Base-by-base conservation (phyloP, 2,797 vertebrate genomes). In the Phalanger gymnotis region DNA sequence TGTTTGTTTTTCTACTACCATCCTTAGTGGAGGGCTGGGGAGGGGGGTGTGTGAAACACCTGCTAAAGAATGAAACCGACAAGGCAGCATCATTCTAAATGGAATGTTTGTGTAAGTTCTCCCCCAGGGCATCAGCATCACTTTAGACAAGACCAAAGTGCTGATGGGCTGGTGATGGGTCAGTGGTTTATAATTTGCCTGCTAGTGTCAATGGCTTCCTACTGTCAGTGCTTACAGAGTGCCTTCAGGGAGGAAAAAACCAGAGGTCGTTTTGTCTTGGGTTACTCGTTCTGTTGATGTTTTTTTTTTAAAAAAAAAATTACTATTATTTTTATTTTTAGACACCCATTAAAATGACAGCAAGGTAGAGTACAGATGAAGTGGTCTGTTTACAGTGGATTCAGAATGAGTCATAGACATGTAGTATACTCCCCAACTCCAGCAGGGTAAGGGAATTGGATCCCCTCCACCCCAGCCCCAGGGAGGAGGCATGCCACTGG, bases 291-390 rank as follows among this genome's bases (percentile, higher is more conserved):
- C 40, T 87, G 54, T 87, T 0, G 53, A 94, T 19, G 90, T 57
- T 93, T 90, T 92, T 89, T 61, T 56, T 2, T 0, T 91, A 92
- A 51, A 53, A 93, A 47, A 93, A 47, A 96, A 92, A 95, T 97
- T 47, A 92, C 93, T 93, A 31, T 96, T 91, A 93, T 90, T 95
- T 96, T 96, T 97, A 91, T 92, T 97, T 97, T 96, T 94, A 96
- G 93, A 57, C 30, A 61, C 73, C 91, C 94, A 81, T 95, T 96
- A 97, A 96, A 96, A 93, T 93, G 94, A 90, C 95, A 96, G 90
- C 93, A 53, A 92, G 73, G 92, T 94, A 89, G n/a, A 91, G 55
- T 13, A 7, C 57, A 95, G 61, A 94, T 73, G 66, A 93, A 91
- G 28, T 92, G 66, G 53, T 52, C 93, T n/a, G 56, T 53, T 93